phyloP scores from a whole-genome alignment of 2,797 vertebrate genomes.

The Arrhamphus sclerolepis region DNA sequence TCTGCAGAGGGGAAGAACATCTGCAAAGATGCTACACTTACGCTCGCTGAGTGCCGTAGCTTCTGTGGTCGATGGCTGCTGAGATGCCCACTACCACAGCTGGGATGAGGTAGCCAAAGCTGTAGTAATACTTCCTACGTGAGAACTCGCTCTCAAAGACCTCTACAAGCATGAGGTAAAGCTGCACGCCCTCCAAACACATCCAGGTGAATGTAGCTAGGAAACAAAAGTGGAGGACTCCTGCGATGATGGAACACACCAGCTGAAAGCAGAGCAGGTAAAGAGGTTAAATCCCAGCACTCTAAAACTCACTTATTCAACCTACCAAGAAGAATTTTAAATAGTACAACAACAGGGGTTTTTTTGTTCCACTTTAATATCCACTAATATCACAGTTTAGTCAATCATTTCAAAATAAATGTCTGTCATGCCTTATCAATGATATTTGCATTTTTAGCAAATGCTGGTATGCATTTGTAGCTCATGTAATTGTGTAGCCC shows the following conservation, averaged over 20 bases:
- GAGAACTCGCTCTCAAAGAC: constrained; percentile 99
- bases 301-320: no score
- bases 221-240: constrained; percentile 97
- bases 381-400: no score
- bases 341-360: no score
- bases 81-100: constrained; percentile 96
- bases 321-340: no score
- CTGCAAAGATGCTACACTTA: constrained; percentile 80
- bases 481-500: no score
- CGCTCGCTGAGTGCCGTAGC: constrained; percentile 94
- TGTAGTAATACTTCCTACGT: constrained; percentile 96
- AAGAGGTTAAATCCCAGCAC: no score
- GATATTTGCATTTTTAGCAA: no score
- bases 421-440: no score
- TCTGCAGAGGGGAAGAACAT: constrained; percentile 1
- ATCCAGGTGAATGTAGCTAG: constrained; percentile 97
- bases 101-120: constrained; percentile 94
- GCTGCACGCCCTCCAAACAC: constrained; percentile 97
- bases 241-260: constrained; percentile 94
- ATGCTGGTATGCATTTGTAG: no score
- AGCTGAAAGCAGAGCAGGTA: constrained; percentile 80
- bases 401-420: no score
- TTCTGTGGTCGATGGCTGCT: constrained; percentile 94
- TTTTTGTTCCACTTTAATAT: no score
- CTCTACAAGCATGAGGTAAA: constrained; percentile 98